Percentiles rank a stretch among this genome's conserved stretches.
Evolutionary conservation across 2,113 vertebrate species (phyloP).

Genomic region (Sialia sialis): DNA sequence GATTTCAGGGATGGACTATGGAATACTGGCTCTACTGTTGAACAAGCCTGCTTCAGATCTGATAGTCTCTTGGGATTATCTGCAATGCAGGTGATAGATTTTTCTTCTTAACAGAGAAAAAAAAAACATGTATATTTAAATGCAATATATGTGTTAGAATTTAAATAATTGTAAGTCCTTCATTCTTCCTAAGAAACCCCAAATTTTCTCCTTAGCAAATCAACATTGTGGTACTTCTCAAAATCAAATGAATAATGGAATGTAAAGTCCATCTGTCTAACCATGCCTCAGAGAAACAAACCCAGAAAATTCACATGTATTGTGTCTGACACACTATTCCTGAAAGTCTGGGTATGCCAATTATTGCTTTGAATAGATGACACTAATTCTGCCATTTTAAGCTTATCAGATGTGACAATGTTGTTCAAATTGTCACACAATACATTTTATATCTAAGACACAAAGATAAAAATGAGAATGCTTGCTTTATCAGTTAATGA

Average conservation of each 20-base stretch:
- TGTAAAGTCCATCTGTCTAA: neutral
- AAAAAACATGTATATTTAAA: neutral
- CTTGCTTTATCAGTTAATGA: neutral
- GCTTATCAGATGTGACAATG: neutral
- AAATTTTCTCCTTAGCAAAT: neutral
- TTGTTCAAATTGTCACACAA: conserved; percentile 23
- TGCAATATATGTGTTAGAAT: neutral
- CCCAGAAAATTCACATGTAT: neutral
- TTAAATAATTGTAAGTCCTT: neutral
- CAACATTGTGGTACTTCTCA: neutral
- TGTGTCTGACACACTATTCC: neutral
- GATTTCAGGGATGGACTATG: neutral
- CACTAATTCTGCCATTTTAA: neutral
- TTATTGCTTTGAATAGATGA: neutral
- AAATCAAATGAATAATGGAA: neutral
- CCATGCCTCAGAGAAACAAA: neutral
- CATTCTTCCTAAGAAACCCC: neutral
- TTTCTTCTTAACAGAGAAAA: neutral
- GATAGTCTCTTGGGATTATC: neutral
- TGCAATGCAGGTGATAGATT: neutral
- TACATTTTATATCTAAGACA: conserved; percentile 30
- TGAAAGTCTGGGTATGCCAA: neutral
- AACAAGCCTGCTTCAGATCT: neutral
- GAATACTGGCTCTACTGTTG: fast-evolving
- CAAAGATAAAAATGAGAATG: conserved; percentile 13